Conservation (phyloP, 2,888 invertebrate species). For the Elegia similella region DNA sequence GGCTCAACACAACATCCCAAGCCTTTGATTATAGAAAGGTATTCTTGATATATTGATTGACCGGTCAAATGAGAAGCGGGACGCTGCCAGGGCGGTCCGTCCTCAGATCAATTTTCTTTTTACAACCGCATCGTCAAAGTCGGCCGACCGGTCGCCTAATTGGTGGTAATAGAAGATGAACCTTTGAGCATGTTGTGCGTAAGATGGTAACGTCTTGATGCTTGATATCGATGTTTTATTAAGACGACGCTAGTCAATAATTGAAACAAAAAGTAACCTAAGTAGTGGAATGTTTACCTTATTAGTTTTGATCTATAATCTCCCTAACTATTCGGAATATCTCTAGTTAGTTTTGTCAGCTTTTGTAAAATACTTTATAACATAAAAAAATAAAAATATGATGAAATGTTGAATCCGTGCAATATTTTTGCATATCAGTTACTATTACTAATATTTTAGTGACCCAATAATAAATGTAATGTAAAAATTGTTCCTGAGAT, state of each 20-base stretch:
- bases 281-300: too few species aligned
- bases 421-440: neutral
- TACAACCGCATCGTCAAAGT: conserved; percentile 70
- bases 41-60: conserved; percentile 22
- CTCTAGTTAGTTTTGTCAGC: too few species aligned
- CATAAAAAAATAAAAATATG: too few species aligned
- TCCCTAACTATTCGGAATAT: too few species aligned
- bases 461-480: conserved; percentile 5
- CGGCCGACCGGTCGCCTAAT: conserved; percentile 64
- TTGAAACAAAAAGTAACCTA: too few species aligned
- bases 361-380: too few species aligned
- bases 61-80: conserved; percentile 20
- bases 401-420: too few species aligned
- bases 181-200: conserved; percentile 11
- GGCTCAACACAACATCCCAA: neutral
- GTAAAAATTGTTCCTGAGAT: conserved; percentile 7
- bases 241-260: too few species aligned
- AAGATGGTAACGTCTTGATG: conserved; percentile 17
- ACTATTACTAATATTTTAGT: neutral
- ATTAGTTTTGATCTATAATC: too few species aligned
- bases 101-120: conserved; percentile 71
- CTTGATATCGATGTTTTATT: neutral
- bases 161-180: conserved; percentile 68
- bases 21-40: conserved; percentile 3
- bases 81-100: conserved; percentile 50